These are phyloP conservation scores for Formica selysi DNA, from an alignment of 1,140 invertebrate species.

Conservation along the genomic window DNA sequence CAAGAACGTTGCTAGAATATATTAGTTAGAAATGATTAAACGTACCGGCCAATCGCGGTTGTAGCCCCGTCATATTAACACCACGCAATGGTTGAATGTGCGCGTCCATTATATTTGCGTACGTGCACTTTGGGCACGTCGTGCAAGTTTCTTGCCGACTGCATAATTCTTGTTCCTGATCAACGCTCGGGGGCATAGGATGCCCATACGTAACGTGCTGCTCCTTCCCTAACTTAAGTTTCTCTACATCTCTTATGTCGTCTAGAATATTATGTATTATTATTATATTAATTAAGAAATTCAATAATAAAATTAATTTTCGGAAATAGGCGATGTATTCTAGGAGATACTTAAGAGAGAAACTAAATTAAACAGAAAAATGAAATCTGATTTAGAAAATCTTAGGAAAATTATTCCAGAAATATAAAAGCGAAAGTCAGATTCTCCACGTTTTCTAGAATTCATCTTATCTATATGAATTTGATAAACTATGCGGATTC, in stretches of 20 bases:
- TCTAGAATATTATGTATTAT: constrained; percentile 61
- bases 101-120: constrained; percentile 76
- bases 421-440: constrained; percentile 16
- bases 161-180: constrained; percentile 85
- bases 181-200: constrained; percentile 83
- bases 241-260: constrained; percentile 67
- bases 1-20: constrained; percentile 17
- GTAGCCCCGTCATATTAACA: constrained; percentile 79
- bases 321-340: neutral
- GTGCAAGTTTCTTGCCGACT: constrained; percentile 84
- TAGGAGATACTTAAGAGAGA: neutral
- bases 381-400: constrained; percentile 2
- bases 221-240: constrained; percentile 61
- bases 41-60: constrained; percentile 80
- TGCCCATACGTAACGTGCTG: constrained; percentile 83
- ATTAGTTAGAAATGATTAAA: constrained; percentile 51
- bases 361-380: neutral
- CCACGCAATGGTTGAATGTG: constrained; percentile 79
- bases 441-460: neutral
- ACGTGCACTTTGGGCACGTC: constrained; percentile 84
- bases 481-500: neutral
- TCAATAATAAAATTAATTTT: neutral
- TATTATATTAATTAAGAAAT: constrained; percentile 3
- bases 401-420: neutral
- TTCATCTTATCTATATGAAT: neutral